Conservation (phyloP, 2,113 vertebrate species). For the Brachypteracias leptosomus region DNA sequence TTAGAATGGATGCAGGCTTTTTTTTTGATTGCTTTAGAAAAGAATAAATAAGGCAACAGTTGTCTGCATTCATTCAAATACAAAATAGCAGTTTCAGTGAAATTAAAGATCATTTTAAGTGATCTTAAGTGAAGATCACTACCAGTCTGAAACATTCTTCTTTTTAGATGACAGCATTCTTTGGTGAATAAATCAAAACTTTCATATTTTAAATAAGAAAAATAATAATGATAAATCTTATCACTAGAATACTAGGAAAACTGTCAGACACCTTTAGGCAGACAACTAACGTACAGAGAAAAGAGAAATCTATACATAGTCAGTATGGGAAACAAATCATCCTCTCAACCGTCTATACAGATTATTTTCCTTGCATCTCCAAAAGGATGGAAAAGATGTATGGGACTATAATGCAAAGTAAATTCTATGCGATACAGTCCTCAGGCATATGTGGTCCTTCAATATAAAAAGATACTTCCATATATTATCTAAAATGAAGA, state of each 20-base stretch:
- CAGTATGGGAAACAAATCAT: neutral
- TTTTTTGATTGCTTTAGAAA: neutral
- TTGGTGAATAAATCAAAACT: constrained; percentile 57
- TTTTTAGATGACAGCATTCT: constrained; percentile 24
- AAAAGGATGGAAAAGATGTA: neutral
- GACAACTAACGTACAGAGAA: neutral
- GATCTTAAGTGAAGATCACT: constrained; percentile 3
- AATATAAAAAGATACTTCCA: neutral
- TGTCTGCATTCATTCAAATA: constrained; percentile 27
- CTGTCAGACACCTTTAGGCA: constrained; percentile 8
- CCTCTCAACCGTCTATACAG: neutral
- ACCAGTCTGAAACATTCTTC: constrained; percentile 17
- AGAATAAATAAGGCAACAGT: neutral
- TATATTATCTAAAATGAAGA: neutral
- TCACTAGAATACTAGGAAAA: neutral
- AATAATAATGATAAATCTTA: constrained; percentile 43
- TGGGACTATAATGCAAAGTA: neutral
- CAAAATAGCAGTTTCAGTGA: constrained; percentile 23
- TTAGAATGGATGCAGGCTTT: neutral
- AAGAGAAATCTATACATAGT: constrained; percentile 13
- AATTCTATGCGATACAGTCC: neutral
- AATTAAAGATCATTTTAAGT: neutral
- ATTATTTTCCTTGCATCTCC: neutral
- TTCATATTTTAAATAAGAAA: constrained; percentile 52
- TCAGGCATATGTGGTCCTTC: neutral